A percentile compares a stretch with the other conserved stretches of the same genome.
Evolutionary conservation across 2,113 vertebrate species (phyloP).

Genomic region (Eolophus roseicapilla): DNA sequence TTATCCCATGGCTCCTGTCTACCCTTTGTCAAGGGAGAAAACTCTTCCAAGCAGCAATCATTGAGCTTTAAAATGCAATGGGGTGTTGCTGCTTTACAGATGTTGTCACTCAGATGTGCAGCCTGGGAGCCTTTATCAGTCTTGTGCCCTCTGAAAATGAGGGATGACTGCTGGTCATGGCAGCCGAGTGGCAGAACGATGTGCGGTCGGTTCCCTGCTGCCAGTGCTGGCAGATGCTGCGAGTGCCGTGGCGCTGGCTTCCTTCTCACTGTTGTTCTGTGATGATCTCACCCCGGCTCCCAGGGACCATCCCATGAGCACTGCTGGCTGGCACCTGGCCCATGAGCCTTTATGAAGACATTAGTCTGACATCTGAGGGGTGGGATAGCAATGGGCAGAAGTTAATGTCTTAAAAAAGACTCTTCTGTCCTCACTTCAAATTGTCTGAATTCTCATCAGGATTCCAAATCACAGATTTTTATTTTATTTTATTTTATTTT

Average conservation of each 20-base stretch:
- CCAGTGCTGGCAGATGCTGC: background rate
- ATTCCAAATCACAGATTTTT: background rate
- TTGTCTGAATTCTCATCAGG: background rate
- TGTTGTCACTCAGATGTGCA: background rate
- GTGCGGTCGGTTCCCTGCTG: background rate
- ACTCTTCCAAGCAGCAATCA: background rate
- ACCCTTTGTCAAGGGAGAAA: background rate
- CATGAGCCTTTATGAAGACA: fast-evolving
- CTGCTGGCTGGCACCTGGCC: background rate
- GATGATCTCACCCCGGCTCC: background rate
- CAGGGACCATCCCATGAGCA: background rate
- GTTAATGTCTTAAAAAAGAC: background rate
- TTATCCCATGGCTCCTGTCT: background rate
- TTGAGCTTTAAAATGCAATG: background rate
- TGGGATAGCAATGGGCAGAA: background rate
- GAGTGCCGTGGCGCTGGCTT: background rate
- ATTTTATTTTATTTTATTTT: background rate
- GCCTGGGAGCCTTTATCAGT: background rate
- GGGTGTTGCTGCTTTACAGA: background rate
- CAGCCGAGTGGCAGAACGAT: background rate
- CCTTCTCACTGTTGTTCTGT: background rate
- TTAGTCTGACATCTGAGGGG: background rate
- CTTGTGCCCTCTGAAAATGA: background rate
- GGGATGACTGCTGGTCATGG: background rate
- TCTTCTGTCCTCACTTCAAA: background rate